Base-by-base conservation (phyloP, 2,888 invertebrate genomes). In the Epinotia ramella region DNA sequence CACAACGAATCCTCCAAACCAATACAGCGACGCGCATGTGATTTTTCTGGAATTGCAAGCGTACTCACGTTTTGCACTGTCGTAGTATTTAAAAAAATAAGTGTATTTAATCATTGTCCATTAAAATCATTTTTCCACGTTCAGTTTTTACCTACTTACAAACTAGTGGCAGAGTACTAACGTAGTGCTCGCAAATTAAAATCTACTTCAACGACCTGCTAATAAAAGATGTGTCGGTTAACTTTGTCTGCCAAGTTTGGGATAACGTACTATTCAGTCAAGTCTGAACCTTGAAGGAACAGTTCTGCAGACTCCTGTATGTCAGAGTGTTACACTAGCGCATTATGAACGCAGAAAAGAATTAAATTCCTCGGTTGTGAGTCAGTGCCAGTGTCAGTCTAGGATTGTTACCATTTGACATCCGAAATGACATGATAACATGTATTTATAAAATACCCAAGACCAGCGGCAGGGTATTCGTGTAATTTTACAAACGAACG, bases 171-270 rank as follows among this genome's bases (percentile, higher is more conserved):
- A 40, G 40, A 40, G 40, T 40, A 40, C 40, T 40, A 9, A n/a
- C 6, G n/a, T 7, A n/a, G 53, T 53, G 53, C 73, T 80, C 67
- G 65, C 75, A 76, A 78, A 80, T 85, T 82, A 84, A 81, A 85
- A 82, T 80, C 79, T 81, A 86, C 81, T 82, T 79, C 77, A 82
- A 85, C 79, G 80, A 83, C 80, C 78, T 79, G 80, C 83, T 85
- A 87, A 87, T 87, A 88, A 88, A 88, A 88, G 80, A 85, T 84
- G 81, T 82, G 84, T 85, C 80, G 79, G 81, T 81, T 83, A 84
- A 87, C 82, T 88, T 86, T 72, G 80, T 76, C 81, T 67, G 79
- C 77, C 77, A 83, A 87, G 83, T 88, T 88, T 81, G 80, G 81
- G 81, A 84, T 86, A 86, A 85, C 82, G 82, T 82, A 82, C 83